Percentiles rank a stretch among this genome's conserved stretches.
Evolutionary conservation across 2,797 vertebrate species (phyloP).

Genomic region (Monodelphis domestica): DNA sequence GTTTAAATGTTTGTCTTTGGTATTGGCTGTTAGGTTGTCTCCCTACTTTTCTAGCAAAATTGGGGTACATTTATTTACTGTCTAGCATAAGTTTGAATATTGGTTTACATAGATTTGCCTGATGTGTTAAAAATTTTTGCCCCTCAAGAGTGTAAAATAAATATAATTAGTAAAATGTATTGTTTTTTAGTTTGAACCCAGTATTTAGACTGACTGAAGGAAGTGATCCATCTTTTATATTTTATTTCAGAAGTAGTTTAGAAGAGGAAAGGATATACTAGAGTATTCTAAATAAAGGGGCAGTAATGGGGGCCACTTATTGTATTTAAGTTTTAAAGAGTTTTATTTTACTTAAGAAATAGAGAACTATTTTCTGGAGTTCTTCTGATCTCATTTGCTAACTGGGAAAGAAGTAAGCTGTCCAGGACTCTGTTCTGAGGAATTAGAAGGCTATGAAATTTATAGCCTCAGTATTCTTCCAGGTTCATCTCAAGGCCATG

Average conservation of each 20-base stretch:
- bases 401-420: neutral
- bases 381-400: slow-evolving; percentile 1
- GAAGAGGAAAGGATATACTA: neutral
- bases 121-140: neutral
- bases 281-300: neutral
- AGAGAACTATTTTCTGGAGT: slow-evolving; percentile 22
- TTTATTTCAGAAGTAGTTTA: neutral
- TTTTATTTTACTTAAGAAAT: slow-evolving; percentile 3
- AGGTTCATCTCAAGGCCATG: neutral
- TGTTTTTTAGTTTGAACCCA: neutral
- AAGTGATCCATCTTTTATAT: neutral
- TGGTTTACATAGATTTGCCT: neutral
- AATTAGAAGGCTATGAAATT: neutral
- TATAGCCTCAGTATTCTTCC: neutral
- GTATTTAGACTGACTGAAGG: neutral
- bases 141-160: slow-evolving; percentile 13
- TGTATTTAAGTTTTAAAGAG: slow-evolving; percentile 7
- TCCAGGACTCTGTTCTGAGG: neutral
- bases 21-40: slow-evolving; percentile 37
- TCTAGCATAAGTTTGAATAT: neutral
- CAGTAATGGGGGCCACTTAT: neutral
- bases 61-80: neutral
- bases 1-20: neutral
- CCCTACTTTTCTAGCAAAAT: slow-evolving; percentile 31
- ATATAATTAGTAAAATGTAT: neutral